Evolutionary conservation across 1,140 invertebrate species (phyloP), one percentile per base, ranked within the genome.

Genomic region (Brachystomella parvula): DNA sequence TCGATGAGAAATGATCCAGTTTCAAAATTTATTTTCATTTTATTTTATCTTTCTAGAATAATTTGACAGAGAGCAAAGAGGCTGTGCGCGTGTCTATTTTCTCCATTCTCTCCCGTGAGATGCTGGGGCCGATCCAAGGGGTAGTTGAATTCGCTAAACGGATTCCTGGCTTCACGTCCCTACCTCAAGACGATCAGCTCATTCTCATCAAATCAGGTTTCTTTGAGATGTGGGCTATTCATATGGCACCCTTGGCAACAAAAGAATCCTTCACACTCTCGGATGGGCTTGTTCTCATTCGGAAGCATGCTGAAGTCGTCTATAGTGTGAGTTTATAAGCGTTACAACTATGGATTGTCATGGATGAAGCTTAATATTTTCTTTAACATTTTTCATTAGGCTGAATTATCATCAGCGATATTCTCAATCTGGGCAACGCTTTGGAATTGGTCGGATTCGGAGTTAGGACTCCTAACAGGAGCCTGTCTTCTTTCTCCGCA

Each of bases 141-240:
- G 88, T 95, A 70, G 93, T 96, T 3, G 92, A 95, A 76, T 95
- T 95, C 77, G 92, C 92, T 26, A 96, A 96, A 79, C 82, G 89
- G 74, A 86, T 94, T 67, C 92, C 92, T 39, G 82, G 91, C 68
- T 96, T 96, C 80, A 84, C 85, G 74, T 85, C 87, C 60, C 82
- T 96, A 61, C 85, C 87, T 26, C 92, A 95, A 79, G 92, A 95
- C 74, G 92, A 95, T 79, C 93, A 96, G 79, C 81, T 96, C 61
- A 94, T 94, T 71, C 83, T 96, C 47, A 94, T 96, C 73, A 96
- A 98, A 82, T 84, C 91, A 73, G 94, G 93, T 35, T 97, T 97
- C 81, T 95, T 97, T 78, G 94, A 98, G 80, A 86, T 97, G 59
- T 97, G 95, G 94, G 81, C 96, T 63, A 87, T 89, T 59, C 87